Evolutionary conservation across 1,140 invertebrate genomes (phyloP).

Genomic region (Teleopsis dalmanni): DNA sequence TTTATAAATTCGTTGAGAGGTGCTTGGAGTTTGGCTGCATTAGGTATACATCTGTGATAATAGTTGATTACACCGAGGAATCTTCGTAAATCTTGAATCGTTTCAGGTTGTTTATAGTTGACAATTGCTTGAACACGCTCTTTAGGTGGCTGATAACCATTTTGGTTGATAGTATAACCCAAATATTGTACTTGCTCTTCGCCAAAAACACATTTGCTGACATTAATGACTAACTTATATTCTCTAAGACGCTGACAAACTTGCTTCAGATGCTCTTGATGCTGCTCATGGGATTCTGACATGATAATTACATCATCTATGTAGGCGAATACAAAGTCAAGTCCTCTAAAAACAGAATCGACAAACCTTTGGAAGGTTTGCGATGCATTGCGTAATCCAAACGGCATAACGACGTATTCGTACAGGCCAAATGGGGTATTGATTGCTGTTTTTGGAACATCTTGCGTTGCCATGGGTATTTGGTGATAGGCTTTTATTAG

Average conservation of each 20-base stretch:
- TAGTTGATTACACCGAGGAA: conserved; percentile 46
- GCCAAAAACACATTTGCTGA: conserved; percentile 30
- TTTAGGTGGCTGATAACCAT: no score
- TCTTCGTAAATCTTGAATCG: conserved; percentile 27
- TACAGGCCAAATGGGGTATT: conserved; percentile 8
- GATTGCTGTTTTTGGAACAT: conserved; percentile 9
- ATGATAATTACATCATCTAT: conserved; percentile 5
- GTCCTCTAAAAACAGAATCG: background rate
- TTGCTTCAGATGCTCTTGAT: background rate
- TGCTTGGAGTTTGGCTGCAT: conserved; percentile 21
- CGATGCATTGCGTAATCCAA: conserved; percentile 12
- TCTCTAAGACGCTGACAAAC: background rate
- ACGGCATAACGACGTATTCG: conserved; percentile 10
- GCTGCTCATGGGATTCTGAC: background rate
- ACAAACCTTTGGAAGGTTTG: conserved; percentile 10
- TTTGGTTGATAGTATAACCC: conserved; percentile 17
- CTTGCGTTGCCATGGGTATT: background rate
- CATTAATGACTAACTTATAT: conserved; percentile 20
- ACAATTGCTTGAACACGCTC: no score
- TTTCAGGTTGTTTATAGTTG: no score
- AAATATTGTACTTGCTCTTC: conserved; percentile 18
- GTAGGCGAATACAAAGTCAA: conserved; percentile 6
- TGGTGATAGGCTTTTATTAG: background rate
- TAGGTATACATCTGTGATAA: conserved; percentile 29
- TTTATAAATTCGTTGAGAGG: conserved; percentile 17